Evolutionary conservation across 2,888 invertebrate genomes (phyloP), one percentile per base, ranked within the genome.

Genomic region (Lamellibrachia columna): DNA sequence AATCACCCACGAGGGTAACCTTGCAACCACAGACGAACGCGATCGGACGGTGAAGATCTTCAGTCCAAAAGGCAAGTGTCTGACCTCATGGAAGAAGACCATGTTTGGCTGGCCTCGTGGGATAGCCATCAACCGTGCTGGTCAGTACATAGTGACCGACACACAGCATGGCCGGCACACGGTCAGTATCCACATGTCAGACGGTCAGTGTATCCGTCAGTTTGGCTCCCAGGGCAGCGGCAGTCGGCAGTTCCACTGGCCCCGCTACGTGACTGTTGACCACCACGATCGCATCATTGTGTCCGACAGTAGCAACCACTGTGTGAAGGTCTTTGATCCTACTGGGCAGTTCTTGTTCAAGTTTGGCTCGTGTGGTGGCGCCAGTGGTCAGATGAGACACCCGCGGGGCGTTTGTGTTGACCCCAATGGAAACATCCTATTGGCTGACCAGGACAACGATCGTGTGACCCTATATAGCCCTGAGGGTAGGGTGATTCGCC

Each of bases 371-470:
- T 96, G 96, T 93, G 97, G 97, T 8, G 96, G 96, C 93, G 96
- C 95, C 0, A 96, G 96, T 92, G 97, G 97, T 7, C 96, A 96
- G 93, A 96, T 97, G 92, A 97, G 97, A 94, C 97, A 96, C 53
- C 97, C 97, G 0, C 97, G 97, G 60, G 97, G 97, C 7, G 95
- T 97, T 9, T 97, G 97, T 53, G 96, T 97, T 4, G 97, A 97
- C 94, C 94, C 94, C 9, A 95, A 96, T 90, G 97, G 97, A 92
- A 97, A 97, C 93, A 96, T 97, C 93, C 94, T 97, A 9, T 97
- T 97, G 4, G 97, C 97, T 4, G 97, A 97, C 93, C 97, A 97
- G 96, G 97, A 97, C 93, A 97, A 97, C 94, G 95, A 95, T 92
- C 93, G 96, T 0, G 93, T 96, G 8, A 94, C 95, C 1, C 93